Base-by-base conservation (phyloP, 2,113 vertebrate genomes). In the Oncorhynchus clarkii region DNA sequence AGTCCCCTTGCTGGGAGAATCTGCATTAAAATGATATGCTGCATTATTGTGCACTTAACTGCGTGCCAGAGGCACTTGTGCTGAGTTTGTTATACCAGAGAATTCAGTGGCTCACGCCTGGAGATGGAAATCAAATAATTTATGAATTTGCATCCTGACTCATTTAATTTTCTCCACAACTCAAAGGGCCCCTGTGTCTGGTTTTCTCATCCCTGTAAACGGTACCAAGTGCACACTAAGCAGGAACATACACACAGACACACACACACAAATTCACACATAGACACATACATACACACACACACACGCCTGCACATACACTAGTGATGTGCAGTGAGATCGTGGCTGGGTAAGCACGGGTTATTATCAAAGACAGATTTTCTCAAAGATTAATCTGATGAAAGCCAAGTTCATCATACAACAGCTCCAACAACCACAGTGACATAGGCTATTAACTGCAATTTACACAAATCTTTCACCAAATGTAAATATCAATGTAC, bases 91-190 rank as follows among this genome's bases (percentile, higher is more conserved):
- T 81, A 39, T 34, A 77, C 71, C 20, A 13, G 39, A 67, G 71
- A 73, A 82, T 70, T 85, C 79, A 73, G 79, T 22, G 67, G 76
- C 69, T 57, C 8, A 54, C 18, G 31, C 77, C 79, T 59, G 48
- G 78, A 89, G 88, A 88, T 88, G 82, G 70, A 82, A 90, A 89
- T 92, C 88, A 88, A 86, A 85, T 91, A 89, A 92, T 90, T 84
- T 88, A 89, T 81, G 82, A 3, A 83, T 89, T 86, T 80, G 80
- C 82, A 84, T 88, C 78, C 81, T 16, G 76, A 81, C 80, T 86
- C 86, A 79, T 79, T 88, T 86, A 27, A 87, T 89, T 87, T 86
- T 78, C 82, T 79, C 77, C 2, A 7, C 14, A 5, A 79, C 75
- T 84, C 60, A 18, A 60, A 71, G 78, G 60, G 31, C 72, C 60